phyloP scores from a whole-genome alignment of 2,113 vertebrate species.

The Passerina amoena region DNA sequence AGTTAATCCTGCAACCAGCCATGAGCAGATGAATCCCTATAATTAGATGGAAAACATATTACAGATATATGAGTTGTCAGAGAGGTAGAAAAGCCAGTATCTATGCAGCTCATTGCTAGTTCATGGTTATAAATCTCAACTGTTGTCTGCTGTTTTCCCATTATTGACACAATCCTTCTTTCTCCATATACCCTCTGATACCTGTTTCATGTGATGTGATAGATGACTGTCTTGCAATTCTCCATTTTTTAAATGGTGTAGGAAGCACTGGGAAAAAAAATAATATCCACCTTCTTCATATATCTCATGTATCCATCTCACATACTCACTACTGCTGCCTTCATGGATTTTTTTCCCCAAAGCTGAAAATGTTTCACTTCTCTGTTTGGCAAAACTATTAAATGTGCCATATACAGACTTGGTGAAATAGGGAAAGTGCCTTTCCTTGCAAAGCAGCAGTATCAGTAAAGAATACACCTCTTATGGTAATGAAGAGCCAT shows the following conservation, averaged over 20 bases:
- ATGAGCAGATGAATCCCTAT: neutral
- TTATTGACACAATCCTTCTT: neutral
- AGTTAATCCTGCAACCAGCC: neutral
- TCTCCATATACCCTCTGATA: neutral
- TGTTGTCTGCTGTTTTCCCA: neutral
- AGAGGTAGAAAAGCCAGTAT: neutral
- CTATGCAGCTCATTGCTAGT: neutral
- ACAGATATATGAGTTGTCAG: neutral
- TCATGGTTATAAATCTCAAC: neutral
- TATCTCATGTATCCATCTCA: neutral
- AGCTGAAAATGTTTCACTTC: neutral
- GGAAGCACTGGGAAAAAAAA: neutral
- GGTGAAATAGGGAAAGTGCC: neutral
- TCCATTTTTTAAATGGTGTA: neutral
- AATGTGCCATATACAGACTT: neutral
- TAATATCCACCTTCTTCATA: neutral
- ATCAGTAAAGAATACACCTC: neutral
- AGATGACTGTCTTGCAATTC: neutral
- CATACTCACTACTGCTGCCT: neutral
- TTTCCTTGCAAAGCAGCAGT: neutral
- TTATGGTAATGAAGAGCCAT: neutral
- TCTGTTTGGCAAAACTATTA: neutral
- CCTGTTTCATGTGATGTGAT: neutral
- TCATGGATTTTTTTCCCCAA: neutral
- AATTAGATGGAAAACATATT: neutral